Evolutionary conservation across 1,140 invertebrate genomes (phyloP).

Genomic region (Temnothorax curvispinosus): DNA sequence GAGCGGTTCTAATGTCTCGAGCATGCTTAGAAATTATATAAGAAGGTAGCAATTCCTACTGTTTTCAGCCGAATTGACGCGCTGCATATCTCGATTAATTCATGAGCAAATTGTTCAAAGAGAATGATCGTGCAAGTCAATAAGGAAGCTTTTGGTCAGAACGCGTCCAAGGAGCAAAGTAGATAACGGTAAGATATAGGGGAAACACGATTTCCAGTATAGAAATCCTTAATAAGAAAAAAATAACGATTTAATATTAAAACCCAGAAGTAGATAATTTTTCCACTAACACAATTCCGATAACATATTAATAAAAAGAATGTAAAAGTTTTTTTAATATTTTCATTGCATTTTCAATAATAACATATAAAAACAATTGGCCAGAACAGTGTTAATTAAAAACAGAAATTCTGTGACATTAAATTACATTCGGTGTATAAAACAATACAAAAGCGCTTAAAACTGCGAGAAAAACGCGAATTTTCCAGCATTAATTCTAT

Average conservation of each 20-base stretch:
- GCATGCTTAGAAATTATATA: neutral
- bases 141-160: neutral
- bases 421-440: slow-evolving; percentile 11
- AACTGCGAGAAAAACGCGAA: slow-evolving; percentile 11
- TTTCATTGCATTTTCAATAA: neutral
- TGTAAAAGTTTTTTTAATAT: slow-evolving; percentile 4
- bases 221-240: neutral
- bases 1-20: neutral
- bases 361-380: slow-evolving; percentile 5
- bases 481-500: slow-evolving; percentile 19
- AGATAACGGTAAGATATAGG: neutral
- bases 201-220: neutral
- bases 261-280: neutral
- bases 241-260: slow-evolving; percentile 16
- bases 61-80: neutral
- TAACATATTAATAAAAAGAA: neutral
- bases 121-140: neutral
- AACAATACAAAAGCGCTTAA: slow-evolving; percentile 19
- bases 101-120: neutral
- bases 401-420: slow-evolving; percentile 4
- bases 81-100: slow-evolving; percentile 1
- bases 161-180: neutral
- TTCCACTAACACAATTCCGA: neutral
- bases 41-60: neutral
- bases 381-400: slow-evolving; percentile 28